A percentile compares a stretch with the other conserved stretches of the same genome.
phyloP scores from a whole-genome alignment of 2,797 vertebrate species.

The Antrozous pallidus region DNA sequence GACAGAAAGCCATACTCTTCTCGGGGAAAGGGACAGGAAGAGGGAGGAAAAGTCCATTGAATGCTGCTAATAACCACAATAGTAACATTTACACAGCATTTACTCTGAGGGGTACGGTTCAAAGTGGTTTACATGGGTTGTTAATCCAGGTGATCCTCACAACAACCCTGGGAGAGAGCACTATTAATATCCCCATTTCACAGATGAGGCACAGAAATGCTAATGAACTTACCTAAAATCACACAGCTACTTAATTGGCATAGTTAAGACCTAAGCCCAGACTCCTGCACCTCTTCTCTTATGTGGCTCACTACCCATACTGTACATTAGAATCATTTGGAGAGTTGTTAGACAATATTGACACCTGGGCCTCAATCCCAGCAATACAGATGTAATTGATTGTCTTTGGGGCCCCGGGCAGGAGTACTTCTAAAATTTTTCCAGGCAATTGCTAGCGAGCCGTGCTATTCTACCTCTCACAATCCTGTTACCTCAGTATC shows the following conservation, averaged over 20 bases:
- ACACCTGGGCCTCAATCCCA: conserved; percentile 12
- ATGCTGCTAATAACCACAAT: not conserved
- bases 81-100: not conserved
- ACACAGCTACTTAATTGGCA: not conserved
- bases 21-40: not conserved
- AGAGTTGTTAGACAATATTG: conserved; percentile 7
- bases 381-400: conserved; percentile 20
- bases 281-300: not conserved
- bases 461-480: not conserved
- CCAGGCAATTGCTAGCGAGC: not conserved
- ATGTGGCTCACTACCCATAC: not conserved
- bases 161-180: not conserved
- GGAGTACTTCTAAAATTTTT: conserved; percentile 21
- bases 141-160: not conserved
- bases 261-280: not conserved
- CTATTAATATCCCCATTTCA: conserved; percentile 25
- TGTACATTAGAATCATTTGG: not conserved
- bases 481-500: not conserved
- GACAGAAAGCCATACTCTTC: not conserved
- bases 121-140: not conserved
- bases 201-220: conserved; percentile 33
- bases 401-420: not conserved
- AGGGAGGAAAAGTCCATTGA: not conserved
- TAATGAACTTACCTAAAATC: conserved; percentile 1
- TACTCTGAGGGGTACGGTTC: not conserved